Evolutionary conservation across 2,888 invertebrate genomes (phyloP), one percentile per base, ranked within the genome.

Genomic region (Nephrotoma appendiculata): DNA sequence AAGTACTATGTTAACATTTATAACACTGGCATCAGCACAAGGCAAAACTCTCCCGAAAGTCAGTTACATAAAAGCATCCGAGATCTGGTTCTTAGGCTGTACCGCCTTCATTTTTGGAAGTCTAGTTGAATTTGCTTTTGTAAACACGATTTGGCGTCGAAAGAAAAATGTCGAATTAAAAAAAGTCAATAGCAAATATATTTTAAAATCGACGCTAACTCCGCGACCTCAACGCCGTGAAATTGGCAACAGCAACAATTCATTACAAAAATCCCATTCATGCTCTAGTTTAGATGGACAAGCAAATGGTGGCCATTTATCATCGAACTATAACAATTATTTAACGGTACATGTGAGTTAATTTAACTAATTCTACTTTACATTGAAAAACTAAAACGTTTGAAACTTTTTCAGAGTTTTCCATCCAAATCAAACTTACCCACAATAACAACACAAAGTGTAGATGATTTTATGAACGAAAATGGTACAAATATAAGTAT

Each of bases 81-180:
- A 97, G 91, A 95, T 97, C 88, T 97, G 97, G 97, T 97, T 97
- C 91, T 92, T 97, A 87, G 96, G 95, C 5, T 97, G 97, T 89
- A 96, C 95, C 1, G 94, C 95, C 84, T 97, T 97, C 89, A 96
- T 97, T 88, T 97, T 97, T 91, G 95, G 96, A 19, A 96, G 96
- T 11, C 93, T 97, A 90, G 95, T 96, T 0, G 97, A 97, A 90
- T 97, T 97, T 89, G 97, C 97, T 5, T 97, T 97, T 89, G 97
- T 97, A 83, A 97, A 97, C 90, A 96, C 96, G 6, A 97, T 97
- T 90, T 97, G 96, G 95, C 93, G 97, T 87, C 93, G 97, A 90
- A 96, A 95, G 95, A 90, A 89, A 52, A 91, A 90, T 88, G 90
- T 92, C 44, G 91, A 91, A 87, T 88, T 92, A 1, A 90, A 91